phyloP scores from a whole-genome alignment of 2,797 vertebrate species.

The Pangasius mekongensis region DNA sequence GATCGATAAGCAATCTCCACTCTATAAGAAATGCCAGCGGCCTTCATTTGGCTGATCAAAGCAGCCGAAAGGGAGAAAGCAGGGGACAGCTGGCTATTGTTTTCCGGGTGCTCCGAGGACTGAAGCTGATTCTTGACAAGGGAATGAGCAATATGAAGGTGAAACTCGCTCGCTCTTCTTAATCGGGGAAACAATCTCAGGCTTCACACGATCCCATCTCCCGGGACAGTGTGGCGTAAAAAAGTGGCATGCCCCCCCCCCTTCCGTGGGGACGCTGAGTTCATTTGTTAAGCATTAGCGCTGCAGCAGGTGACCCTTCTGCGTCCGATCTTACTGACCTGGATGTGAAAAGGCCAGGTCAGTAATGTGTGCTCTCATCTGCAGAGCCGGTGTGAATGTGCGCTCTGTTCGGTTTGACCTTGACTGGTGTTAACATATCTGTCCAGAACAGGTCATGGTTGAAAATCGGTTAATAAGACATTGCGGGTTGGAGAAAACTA shows the following conservation, averaged over 20 bases:
- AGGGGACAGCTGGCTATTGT: constrained; percentile 96
- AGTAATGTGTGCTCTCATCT: constrained; percentile 65
- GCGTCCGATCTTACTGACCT: constrained; percentile 68
- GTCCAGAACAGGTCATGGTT: constrained; percentile 47
- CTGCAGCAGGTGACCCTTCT: constrained; percentile 56
- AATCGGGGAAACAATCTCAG: constrained; percentile 90
- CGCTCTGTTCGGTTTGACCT: constrained; percentile 48
- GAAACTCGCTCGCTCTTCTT: constrained; percentile 74
- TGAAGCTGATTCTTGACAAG: constrained; percentile 83
- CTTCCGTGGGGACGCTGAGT: constrained; percentile 73
- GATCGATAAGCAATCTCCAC: constrained; percentile 99
- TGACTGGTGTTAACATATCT: constrained; percentile 56
- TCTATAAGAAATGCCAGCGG: constrained; percentile 99
- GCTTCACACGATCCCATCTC: constrained; percentile 91
- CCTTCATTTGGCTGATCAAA: constrained; percentile 99
- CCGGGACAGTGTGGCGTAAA: constrained; percentile 82
- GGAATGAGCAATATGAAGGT: constrained; percentile 66
- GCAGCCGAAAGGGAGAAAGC: constrained; percentile 60
- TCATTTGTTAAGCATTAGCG: constrained; percentile 74
- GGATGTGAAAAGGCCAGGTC: constrained; percentile 74
- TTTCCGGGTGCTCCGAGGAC: constrained; percentile 82
- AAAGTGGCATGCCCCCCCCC: constrained; percentile 76
- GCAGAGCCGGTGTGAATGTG: constrained; percentile 27
- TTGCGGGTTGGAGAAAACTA: constrained; percentile 28
- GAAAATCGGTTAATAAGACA: constrained; percentile 57